Percentiles rank a stretch among this genome's conserved stretches.
These are phyloP conservation scores for Strix aluco DNA, from an alignment of 2,113 vertebrate species.

Conservation along the genomic window DNA sequence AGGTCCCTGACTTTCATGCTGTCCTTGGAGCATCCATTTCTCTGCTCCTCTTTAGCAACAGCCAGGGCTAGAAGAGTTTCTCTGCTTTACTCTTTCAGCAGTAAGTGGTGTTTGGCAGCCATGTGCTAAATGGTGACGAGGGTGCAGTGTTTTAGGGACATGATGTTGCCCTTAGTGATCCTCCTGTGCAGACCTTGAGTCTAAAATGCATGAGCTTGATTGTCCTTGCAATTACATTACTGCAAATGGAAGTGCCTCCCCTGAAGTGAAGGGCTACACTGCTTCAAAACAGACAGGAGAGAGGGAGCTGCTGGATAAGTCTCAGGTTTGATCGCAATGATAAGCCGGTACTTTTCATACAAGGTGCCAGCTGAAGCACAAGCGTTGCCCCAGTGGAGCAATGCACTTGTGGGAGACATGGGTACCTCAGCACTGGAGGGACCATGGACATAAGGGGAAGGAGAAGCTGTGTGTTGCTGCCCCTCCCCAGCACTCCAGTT, in stretches of 20 bases:
- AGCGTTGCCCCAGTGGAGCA: background rate
- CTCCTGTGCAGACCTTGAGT: background rate
- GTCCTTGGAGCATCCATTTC: background rate
- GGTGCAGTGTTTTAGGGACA: background rate
- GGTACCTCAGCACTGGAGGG: background rate
- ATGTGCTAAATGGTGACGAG: background rate
- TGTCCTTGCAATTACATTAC: background rate
- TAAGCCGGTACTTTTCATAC: background rate
- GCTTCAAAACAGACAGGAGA: background rate
- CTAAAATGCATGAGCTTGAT: background rate
- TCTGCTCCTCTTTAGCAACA: background rate
- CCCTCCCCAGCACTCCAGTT: background rate
- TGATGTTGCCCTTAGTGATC: background rate
- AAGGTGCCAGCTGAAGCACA: background rate
- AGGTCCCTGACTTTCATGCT: fast-evolving
- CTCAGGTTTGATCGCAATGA: fast-evolving
- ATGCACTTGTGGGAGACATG: background rate
- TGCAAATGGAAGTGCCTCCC: background rate
- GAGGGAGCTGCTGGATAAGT: background rate
- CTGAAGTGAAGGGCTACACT: background rate
- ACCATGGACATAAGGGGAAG: background rate
- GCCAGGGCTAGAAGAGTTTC: background rate
- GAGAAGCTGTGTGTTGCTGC: background rate
- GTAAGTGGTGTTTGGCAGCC: background rate
- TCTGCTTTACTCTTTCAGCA: background rate